Evolutionary conservation across 2,113 vertebrate genomes (phyloP).

Genomic region (Plotosus lineatus): DNA sequence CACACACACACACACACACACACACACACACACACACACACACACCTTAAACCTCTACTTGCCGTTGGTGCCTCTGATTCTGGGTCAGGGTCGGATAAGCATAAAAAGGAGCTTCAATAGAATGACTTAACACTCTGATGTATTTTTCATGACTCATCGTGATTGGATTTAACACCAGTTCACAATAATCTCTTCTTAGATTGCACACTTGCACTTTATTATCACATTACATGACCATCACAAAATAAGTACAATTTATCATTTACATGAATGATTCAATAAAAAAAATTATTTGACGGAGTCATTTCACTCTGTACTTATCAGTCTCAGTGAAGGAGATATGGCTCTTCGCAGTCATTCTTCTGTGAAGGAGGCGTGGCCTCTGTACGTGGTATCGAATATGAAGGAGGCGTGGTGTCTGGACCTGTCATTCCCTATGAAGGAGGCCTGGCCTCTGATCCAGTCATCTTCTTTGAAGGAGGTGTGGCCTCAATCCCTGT

Average conservation of each 20-base stretch:
- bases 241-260: too few relatives aligned
- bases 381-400: too few relatives aligned
- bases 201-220: too few relatives aligned
- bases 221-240: too few relatives aligned
- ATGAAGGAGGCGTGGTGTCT: too few relatives aligned
- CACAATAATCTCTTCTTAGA: too few relatives aligned
- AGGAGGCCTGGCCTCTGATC: neutral
- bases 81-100: conserved; percentile 11
- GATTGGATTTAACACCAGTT: neutral
- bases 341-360: too few relatives aligned
- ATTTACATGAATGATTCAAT: too few relatives aligned
- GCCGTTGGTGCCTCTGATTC: neutral
- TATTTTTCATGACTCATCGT: neutral
- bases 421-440: neutral
- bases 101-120: conserved; percentile 14
- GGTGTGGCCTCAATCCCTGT: neutral
- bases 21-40: neutral
- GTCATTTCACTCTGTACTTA: too few relatives aligned
- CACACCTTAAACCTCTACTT: conserved; percentile 6
- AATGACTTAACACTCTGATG: conserved; percentile 1
- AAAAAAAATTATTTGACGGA: too few relatives aligned
- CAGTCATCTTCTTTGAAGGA: neutral
- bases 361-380: too few relatives aligned
- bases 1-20: conserved; percentile 8
- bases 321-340: too few relatives aligned